These are phyloP conservation scores for Cromileptes altivelis DNA, from an alignment of 2,113 vertebrate genomes.

Conservation along the genomic window DNA sequence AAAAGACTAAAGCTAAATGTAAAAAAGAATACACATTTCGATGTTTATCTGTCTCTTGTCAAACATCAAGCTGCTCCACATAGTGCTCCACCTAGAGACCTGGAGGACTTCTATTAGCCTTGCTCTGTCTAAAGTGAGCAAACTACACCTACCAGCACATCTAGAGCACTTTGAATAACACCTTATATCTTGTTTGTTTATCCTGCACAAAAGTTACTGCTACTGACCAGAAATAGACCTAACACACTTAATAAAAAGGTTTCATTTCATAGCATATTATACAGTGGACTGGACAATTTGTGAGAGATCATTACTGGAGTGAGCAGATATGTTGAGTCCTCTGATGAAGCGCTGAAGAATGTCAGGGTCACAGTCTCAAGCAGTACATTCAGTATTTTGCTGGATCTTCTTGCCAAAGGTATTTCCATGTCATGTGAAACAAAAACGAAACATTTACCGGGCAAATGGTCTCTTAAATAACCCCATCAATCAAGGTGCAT, in stretches of 20 bases:
- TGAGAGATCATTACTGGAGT: background rate
- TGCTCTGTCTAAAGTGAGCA: too few relatives aligned
- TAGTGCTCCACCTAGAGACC: too few relatives aligned
- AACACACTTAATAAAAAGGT: background rate
- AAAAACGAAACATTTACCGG: background rate
- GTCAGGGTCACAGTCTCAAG: constrained; percentile 2
- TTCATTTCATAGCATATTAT: background rate
- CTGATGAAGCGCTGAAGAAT: background rate
- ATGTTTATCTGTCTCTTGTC: too few relatives aligned
- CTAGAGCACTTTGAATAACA: too few relatives aligned
- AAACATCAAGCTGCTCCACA: too few relatives aligned
- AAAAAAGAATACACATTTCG: too few relatives aligned
- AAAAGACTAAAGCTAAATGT: too few relatives aligned
- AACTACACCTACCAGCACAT: too few relatives aligned
- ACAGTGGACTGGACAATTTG: background rate
- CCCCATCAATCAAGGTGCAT: background rate
- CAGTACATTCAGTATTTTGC: background rate
- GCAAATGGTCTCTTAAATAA: background rate
- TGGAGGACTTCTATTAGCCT: too few relatives aligned
- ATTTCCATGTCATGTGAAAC: background rate
- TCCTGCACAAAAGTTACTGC: background rate
- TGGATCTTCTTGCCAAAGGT: constrained; percentile 6
- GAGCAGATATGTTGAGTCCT: background rate
- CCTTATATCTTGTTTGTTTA: background rate
- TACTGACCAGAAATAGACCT: background rate